Evolutionary conservation across 2,888 invertebrate genomes (phyloP), one percentile per base, ranked within the genome.

Genomic region (Gastrophysa polygoni): DNA sequence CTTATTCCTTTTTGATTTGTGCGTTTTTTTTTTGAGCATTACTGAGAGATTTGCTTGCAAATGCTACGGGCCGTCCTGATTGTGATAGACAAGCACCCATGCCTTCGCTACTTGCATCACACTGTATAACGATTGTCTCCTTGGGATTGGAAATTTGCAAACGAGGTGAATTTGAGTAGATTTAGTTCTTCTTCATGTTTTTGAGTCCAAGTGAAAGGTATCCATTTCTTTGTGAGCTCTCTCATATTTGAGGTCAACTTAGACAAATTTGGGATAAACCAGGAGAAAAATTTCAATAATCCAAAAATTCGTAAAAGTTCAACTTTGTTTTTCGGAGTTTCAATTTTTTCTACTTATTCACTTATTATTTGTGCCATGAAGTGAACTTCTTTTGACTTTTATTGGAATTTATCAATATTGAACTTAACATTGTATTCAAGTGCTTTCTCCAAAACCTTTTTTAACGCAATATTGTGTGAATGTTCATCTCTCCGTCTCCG

Each of bases 1-100:
- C 46, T 3, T 73, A 55, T 56, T 79, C 75, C 60, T 79, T 78
- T 56, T 79, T 77, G 17, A 78, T 78, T 63, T 76, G 75, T 10
- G 75, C 71, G 60, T 72, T 77, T 11, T 64, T 70, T 24, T 51
- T 43, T 56, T 70, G 68, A 17, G 62, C 14, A 20, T 64, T 57
- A 24, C 32, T 63, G 48, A 70, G 46, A 44, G 52, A 57, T 49
- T 66, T 32, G 28, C 69, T 68, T 0, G 66, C 67, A 61, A 63
- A 70, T 20, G 61, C 29, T 20, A 70, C 59, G 10, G 69, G 68
- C 29, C 67, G 64, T 34, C 51, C 58, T n/a, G 63, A 46, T 44
- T 71, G 69, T 28, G 66, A 57, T 14, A 69, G 16, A 11, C 47
- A 50, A 57, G 64, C 63, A 14, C 67, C 67, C 44, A 68, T 17